Conservation (phyloP, 1,140 invertebrate species). For the Diabrotica virgifera region DNA sequence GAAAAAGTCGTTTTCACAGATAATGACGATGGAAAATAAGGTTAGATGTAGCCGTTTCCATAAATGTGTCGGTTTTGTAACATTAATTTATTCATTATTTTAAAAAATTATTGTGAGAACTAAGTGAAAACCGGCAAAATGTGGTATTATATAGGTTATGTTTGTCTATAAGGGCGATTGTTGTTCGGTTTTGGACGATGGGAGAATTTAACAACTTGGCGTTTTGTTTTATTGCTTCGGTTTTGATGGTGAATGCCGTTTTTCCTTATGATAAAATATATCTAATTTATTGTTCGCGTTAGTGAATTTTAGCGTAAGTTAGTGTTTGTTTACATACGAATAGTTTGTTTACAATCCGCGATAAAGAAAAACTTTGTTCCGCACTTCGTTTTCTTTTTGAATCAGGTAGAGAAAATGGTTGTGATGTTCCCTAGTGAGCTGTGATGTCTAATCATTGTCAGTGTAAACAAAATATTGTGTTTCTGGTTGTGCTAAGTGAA, state of each 20-base stretch:
- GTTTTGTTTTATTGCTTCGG: constrained; percentile 10
- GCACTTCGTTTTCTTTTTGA: not conserved
- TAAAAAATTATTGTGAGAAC: constrained; percentile 21
- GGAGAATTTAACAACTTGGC: constrained; percentile 8
- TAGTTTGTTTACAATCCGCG: constrained; percentile 8
- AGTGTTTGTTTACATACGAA: constrained; percentile 9
- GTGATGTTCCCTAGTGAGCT: constrained; percentile 12
- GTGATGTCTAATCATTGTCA: constrained; percentile 18
- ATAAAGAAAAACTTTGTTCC: not conserved
- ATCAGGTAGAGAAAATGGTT: not conserved
- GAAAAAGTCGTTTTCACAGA: constrained; percentile 30
- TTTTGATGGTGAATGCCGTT: not conserved
- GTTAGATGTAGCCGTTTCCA: constrained; percentile 5
- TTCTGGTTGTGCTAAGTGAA: constrained; percentile 13
- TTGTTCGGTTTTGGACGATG: constrained; percentile 26
- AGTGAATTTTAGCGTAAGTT: not conserved
- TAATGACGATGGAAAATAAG: constrained; percentile 25
- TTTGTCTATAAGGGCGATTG: constrained; percentile 37
- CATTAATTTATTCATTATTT: constrained; percentile 9
- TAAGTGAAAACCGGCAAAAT: constrained; percentile 32
- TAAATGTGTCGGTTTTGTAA: constrained; percentile 6
- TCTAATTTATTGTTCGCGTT: not conserved
- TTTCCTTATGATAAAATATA: not conserved
- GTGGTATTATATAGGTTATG: constrained; percentile 38
- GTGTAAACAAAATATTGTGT: constrained; percentile 22